Percentiles rank a stretch among this genome's conserved stretches.
phyloP scores from a whole-genome alignment of 2,113 vertebrate genomes.

The Grammomys dolichurus region DNA sequence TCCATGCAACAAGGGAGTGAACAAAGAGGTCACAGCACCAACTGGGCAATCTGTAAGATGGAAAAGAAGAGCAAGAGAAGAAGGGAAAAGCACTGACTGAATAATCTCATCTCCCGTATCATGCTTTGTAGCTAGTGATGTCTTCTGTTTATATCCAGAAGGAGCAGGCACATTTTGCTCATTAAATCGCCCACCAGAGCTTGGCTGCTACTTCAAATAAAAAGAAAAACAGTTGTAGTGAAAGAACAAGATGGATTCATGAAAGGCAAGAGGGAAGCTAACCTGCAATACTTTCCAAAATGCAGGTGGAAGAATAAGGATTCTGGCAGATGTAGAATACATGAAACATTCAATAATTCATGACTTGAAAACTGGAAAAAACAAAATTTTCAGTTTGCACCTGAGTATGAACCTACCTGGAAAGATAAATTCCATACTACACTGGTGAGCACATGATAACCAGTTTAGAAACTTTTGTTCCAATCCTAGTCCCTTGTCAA shows the following conservation, averaged over 20 bases:
- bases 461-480: neutral
- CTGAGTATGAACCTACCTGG: neutral
- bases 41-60: neutral
- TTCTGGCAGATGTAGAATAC: neutral
- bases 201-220: neutral
- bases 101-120: slow-evolving; percentile 4
- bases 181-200: slow-evolving; percentile 39
- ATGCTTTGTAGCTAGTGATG: neutral
- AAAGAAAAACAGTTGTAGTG: slow-evolving; percentile 20
- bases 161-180: slow-evolving; percentile 32
- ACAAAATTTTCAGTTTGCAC: neutral
- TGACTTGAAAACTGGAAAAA: slow-evolving; percentile 15
- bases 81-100: neutral
- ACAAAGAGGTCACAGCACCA: neutral
- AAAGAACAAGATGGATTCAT: slow-evolving; percentile 25
- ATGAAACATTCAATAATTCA: slow-evolving; percentile 27
- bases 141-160: slow-evolving; percentile 6
- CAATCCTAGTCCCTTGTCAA: neutral
- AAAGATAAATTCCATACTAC: neutral
- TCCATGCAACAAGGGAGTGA: neutral
- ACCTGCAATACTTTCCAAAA: slow-evolving; percentile 50
- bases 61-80: neutral
- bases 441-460: neutral
- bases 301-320: neutral
- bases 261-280: neutral